Evolutionary conservation across 2,888 invertebrate species (phyloP), one percentile per base, ranked within the genome.

Genomic region (Acrobasis repandana): DNA sequence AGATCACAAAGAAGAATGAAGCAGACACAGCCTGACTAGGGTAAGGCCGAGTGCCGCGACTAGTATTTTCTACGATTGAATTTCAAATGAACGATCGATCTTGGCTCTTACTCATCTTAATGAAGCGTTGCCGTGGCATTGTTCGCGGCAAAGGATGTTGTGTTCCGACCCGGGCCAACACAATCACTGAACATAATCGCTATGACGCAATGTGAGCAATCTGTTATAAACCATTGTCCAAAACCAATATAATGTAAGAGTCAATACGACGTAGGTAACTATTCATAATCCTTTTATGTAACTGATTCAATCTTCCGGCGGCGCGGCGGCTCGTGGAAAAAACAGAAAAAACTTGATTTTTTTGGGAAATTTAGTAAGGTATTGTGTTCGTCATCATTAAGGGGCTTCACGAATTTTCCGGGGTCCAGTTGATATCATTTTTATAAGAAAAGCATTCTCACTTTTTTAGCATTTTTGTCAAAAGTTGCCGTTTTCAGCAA

Each of bases 61-160:
- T 11, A 11, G 14, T 43, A 50, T 38, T 54, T 38, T 54, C 18
- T 36, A 54, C 9, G 14, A 54, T 54, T 11, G 8, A 38, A 14
- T 38, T 18, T 18, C 16, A n/a, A 54, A 54, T 54, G 20, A 38
- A 18, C 43, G 20, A 54, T 54, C 18, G 43, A 10, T 50, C 50
- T 50, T 54, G 20, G 14, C 54, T 18, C 4, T 54, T 38, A 54
- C 36, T 54, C 38, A 54, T 54, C 54, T 54, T 52, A 48, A 65
- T 65, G 62, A 61, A 51, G 62, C 64, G 56, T 64, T 61, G 52
- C 62, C 52, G 14, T 28, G 46, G 58, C 58, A 65, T 65, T 65
- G 63, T 63, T 61, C 50, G 52, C 14, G 18, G 47, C 58, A 48
- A 50, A 61, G 63, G 63, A 63, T 59, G 61, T 61, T 56, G 43